Conservation (phyloP, 2,797 vertebrate species). For the Gambelia wislizenii region DNA sequence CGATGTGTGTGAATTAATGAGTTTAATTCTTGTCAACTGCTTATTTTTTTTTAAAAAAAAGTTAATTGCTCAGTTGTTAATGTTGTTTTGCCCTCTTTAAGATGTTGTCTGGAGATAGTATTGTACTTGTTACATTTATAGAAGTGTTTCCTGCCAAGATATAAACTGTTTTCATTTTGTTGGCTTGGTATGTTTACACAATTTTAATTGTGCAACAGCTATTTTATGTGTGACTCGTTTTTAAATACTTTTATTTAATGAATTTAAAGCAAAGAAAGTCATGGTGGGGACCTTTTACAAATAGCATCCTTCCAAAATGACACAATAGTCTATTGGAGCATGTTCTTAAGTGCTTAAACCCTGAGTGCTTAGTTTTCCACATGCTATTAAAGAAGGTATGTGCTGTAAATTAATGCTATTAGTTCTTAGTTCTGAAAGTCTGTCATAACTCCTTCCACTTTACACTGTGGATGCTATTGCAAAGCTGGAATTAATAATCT, state of each 20-base stretch:
- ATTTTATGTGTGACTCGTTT: not conserved
- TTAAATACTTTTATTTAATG: too few relatives aligned
- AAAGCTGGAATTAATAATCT: too few relatives aligned
- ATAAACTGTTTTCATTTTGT: not conserved
- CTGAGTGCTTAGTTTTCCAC: not conserved
- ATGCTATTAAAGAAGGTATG: not conserved
- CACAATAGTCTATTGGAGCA: not conserved
- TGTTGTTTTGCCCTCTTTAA: conserved; percentile 39
- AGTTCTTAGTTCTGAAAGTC: too few relatives aligned
- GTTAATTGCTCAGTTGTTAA: conserved; percentile 50
- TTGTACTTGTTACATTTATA: conserved; percentile 2
- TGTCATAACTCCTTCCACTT: too few relatives aligned
- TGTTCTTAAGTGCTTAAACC: not conserved
- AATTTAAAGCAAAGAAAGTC: not conserved
- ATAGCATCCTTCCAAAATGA: not conserved
- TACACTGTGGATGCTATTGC: too few relatives aligned
- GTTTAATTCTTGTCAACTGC: conserved; percentile 46
- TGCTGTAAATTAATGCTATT: too few relatives aligned
- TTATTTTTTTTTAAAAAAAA: conserved; percentile 28
- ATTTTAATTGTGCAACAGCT: not conserved
- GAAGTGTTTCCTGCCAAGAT: conserved; percentile 1
- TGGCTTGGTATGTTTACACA: fast-evolving
- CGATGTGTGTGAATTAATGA: conserved; percentile 53
- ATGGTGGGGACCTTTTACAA: not conserved
- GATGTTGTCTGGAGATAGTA: conserved; percentile 15